Conservation (phyloP, 2,113 vertebrate genomes). For the Oxygymnocypris stewartii region DNA sequence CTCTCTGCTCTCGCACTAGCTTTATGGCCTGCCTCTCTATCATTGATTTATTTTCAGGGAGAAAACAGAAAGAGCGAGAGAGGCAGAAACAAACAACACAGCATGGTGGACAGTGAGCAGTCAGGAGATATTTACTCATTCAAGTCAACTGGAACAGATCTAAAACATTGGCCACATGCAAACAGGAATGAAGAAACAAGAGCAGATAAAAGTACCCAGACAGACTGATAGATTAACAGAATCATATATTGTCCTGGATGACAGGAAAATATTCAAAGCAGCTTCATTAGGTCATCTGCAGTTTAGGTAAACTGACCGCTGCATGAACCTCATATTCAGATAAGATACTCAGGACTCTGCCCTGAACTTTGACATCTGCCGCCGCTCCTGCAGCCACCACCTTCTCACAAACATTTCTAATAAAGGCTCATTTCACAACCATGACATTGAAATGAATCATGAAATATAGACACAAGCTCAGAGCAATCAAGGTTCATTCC, state of each 20-base stretch:
- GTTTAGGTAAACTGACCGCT: neutral
- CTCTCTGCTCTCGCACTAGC: conserved; percentile 32
- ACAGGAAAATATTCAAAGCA: neutral
- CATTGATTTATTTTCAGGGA: conserved; percentile 45
- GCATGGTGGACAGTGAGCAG: conserved; percentile 39
- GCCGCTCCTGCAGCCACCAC: neutral
- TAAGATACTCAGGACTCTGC: neutral
- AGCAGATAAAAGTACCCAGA: neutral
- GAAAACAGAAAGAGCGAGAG: conserved; percentile 8
- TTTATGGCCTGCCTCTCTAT: conserved; percentile 36
- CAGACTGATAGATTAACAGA: neutral
- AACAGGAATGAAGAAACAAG: neutral
- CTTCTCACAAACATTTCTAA: neutral
- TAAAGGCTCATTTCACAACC: neutral
- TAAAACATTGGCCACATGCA: conserved; percentile 6
- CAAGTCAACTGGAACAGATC: conserved; percentile 19
- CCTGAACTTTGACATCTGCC: conserved; percentile 10
- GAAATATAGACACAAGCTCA: neutral
- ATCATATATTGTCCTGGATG: too few relatives aligned
- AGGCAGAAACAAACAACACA: conserved; percentile 2
- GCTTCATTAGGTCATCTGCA: neutral
- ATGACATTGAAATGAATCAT: neutral
- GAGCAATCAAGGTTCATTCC: neutral
- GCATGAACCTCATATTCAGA: conserved; percentile 21
- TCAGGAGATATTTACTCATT: conserved; percentile 34